Percentiles rank a stretch among this genome's conserved stretches.
These are phyloP conservation scores for Trematocara stigmaticum DNA, from an alignment of 2,113 vertebrate species.

Conservation along the genomic window DNA sequence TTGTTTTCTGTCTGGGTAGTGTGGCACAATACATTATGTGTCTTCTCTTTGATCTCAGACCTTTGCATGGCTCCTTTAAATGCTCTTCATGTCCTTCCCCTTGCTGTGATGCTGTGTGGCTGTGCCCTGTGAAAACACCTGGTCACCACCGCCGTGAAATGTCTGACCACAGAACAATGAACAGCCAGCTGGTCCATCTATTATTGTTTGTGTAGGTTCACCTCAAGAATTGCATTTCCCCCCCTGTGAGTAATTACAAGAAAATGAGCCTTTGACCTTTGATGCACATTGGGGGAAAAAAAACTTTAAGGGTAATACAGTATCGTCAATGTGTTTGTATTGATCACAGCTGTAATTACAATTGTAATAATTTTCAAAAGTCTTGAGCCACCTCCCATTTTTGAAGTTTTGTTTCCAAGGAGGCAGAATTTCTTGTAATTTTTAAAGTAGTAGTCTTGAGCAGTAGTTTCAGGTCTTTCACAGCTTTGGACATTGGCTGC, in stretches of 20 bases:
- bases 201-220: constrained; percentile 74
- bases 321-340: constrained; percentile 62
- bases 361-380: not conserved
- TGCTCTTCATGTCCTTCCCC: constrained; percentile 34
- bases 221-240: constrained; percentile 45
- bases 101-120: constrained; percentile 35
- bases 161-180: constrained; percentile 72
- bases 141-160: constrained; percentile 56
- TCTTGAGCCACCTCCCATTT: not conserved
- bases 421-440: not conserved
- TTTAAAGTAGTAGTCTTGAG: not conserved
- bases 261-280: constrained; percentile 76
- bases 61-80: constrained; percentile 34
- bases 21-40: not conserved
- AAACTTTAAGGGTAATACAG: constrained; percentile 53
- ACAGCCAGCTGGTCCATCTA: constrained; percentile 68
- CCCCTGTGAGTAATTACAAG: constrained; percentile 71
- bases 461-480: not conserved
- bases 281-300: constrained; percentile 49
- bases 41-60: not conserved
- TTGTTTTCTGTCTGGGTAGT: not conserved
- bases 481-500: not conserved
- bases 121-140: constrained; percentile 71
- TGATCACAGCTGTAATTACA: constrained; percentile 61
- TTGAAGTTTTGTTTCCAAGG: not conserved